Base-by-base conservation (phyloP, 1,140 invertebrate species). In the Lethrus apterus region DNA sequence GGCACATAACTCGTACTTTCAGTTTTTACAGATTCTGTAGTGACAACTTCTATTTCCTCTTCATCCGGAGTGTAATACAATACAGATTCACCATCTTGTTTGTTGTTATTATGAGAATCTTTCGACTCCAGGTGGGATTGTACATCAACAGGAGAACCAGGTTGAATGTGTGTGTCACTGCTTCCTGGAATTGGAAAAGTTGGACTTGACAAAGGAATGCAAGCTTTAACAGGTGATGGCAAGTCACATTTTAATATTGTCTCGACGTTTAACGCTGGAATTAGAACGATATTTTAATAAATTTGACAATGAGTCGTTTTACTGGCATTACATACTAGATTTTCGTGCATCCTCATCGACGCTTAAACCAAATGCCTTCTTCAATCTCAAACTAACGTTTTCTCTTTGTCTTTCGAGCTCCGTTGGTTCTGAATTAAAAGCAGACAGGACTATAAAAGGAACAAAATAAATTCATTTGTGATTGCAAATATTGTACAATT, bases 351-450 rank as follows among this genome's bases (percentile, higher is more conserved):
- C 62, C n/a, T 60, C 57, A 38, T 64, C 62, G 8, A 65, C 45
- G 10, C 55, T 30, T 29, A 67, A 50, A 19, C 65, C 63, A 42
- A 67, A 61, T 2, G 56, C 63, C 44, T 60, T 64, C 63, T 82
- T 76, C 51, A 87, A 66, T 56, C 86, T 72, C 55, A 84, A 80
- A 11, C 80, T 83, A 17, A 86, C 72, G 63, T 81, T 85, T 64
- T 87, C 84, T 48, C 83, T 71, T 62, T 85, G 82, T 44, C 76
- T 70, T 60, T 86, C 84, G 1, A 84, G 73, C 14, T 81, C 61
- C 3, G 83, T 86, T 17, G 83, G 81, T 15, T 80, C 80, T 3
- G 80, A 73, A 66, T 74, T 78, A 55, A 79, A 81, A 47, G 69
- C 70, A 21, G 51, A 52, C 23, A 62, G 48, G 36, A 54, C 62